These are phyloP conservation scores for Scaptomyza reducta DNA, from an alignment of 2,888 invertebrate genomes.

Conservation along the genomic window DNA sequence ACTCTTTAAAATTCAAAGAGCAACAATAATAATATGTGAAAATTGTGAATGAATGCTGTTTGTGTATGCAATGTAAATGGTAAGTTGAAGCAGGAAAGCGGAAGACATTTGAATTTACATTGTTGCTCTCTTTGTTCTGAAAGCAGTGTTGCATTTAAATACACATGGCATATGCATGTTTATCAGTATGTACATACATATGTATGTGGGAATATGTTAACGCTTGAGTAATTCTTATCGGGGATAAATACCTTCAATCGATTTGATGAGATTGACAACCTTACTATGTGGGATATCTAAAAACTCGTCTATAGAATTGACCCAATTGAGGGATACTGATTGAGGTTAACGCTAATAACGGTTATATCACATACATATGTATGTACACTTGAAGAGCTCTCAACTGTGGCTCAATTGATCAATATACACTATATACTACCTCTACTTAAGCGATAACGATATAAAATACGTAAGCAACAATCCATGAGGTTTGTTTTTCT, in stretches of 20 bases:
- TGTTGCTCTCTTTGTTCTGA: slow-evolving; percentile 15
- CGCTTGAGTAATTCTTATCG: slow-evolving; percentile 30
- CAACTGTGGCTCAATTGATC: slow-evolving; percentile 48
- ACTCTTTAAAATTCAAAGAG: slow-evolving; percentile 38
- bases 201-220: slow-evolving; percentile 24
- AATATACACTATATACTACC: slow-evolving; percentile 28
- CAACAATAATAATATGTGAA: not conserved
- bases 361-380: slow-evolving; percentile 29
- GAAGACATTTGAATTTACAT: slow-evolving; percentile 42
- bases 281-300: slow-evolving; percentile 11
- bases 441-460: slow-evolving; percentile 43
- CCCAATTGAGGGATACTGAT: slow-evolving; percentile 47
- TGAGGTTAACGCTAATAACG: slow-evolving; percentile 67
- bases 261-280: slow-evolving; percentile 28
- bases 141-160: slow-evolving; percentile 22
- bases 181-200: slow-evolving; percentile 12
- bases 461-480: slow-evolving; percentile 47
- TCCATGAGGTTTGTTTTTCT: slow-evolving; percentile 17
- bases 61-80: slow-evolving; percentile 30
- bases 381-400: slow-evolving; percentile 56
- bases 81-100: slow-evolving; percentile 31
- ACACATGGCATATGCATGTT: slow-evolving; percentile 7
- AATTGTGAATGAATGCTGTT: slow-evolving; percentile 32
- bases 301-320: slow-evolving; percentile 56
- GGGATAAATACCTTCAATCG: slow-evolving; percentile 20